Conservation (phyloP, 2,113 vertebrate species). For the Ophiodon elongatus region DNA sequence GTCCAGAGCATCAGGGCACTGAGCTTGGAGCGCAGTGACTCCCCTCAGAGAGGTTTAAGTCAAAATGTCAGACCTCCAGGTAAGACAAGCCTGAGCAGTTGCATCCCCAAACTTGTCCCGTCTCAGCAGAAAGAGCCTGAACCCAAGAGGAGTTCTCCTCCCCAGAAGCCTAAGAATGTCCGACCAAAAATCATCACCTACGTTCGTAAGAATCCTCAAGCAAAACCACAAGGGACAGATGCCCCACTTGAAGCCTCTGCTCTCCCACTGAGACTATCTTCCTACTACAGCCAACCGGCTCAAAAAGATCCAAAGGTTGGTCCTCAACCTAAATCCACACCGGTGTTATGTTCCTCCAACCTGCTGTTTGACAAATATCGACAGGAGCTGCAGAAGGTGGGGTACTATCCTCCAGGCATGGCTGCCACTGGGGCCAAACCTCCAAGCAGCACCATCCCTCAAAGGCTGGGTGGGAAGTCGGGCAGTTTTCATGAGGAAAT, state of each 20-base stretch:
- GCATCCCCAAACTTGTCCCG: constrained; percentile 89
- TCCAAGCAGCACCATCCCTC: constrained; percentile 81
- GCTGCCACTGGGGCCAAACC: constrained; percentile 87
- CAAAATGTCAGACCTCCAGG: constrained; percentile 83
- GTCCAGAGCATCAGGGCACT: constrained; percentile 59
- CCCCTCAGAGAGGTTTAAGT: constrained; percentile 74
- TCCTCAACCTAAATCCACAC: constrained; percentile 77
- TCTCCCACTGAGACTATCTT: constrained; percentile 77
- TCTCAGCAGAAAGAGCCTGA: constrained; percentile 84
- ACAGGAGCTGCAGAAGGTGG: constrained; percentile 90
- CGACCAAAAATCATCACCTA: constrained; percentile 98
- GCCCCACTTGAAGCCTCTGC: constrained; percentile 75
- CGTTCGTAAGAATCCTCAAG: constrained; percentile 89
- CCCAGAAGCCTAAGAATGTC: constrained; percentile 90
- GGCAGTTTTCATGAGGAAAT: constrained; percentile 86
- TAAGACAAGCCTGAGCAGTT: constrained; percentile 84
- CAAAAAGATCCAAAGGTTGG: constrained; percentile 80
- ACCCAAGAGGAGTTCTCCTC: constrained; percentile 67
- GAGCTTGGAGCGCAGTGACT: constrained; percentile 74
- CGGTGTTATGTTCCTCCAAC: constrained; percentile 76
- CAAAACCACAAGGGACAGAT: constrained; percentile 80
- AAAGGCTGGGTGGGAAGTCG: constrained; percentile 84
- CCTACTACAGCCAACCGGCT: constrained; percentile 77
- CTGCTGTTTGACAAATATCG: constrained; percentile 90
- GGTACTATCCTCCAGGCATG: constrained; percentile 85